Evolutionary conservation across 2,113 vertebrate species (phyloP).

Genomic region (Thermophis baileyi): DNA sequence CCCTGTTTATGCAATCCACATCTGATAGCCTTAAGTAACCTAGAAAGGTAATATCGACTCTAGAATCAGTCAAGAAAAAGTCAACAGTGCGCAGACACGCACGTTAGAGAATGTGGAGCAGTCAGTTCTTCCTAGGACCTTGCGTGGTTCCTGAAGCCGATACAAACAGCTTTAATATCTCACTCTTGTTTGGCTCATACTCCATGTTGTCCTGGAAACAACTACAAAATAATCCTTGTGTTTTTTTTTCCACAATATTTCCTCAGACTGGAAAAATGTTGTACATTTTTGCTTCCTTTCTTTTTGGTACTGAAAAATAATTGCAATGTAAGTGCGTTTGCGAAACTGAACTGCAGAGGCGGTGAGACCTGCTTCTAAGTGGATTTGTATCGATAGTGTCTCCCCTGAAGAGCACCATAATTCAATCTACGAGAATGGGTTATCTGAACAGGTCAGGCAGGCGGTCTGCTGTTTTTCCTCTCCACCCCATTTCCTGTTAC

Average conservation of each 20-base stretch:
- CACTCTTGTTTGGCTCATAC: slow-evolving; percentile 44
- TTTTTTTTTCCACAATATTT: slow-evolving; percentile 62
- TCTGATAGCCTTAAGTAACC: background rate
- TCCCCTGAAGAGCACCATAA: background rate
- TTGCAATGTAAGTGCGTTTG: background rate
- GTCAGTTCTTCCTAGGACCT: background rate
- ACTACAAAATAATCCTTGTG: slow-evolving; percentile 61
- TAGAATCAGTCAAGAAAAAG: background rate
- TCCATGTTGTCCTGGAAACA: slow-evolving; percentile 61
- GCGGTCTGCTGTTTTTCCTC: slow-evolving; percentile 38
- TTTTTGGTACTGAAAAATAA: background rate
- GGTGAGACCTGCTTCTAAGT: slow-evolving; percentile 4
- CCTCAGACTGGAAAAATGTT: slow-evolving; percentile 42
- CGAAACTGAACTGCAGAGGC: background rate
- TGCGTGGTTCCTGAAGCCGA: slow-evolving; percentile 1
- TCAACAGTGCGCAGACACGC: background rate
- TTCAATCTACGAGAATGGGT: background rate
- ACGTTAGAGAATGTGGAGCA: background rate
- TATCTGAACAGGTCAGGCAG: slow-evolving; percentile 38
- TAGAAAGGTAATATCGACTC: background rate
- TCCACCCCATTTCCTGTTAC: slow-evolving; percentile 69
- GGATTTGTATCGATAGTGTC: background rate
- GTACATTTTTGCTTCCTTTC: background rate
- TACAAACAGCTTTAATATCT: slow-evolving; percentile 38
- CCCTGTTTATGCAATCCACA: background rate